Evolutionary conservation across 2,113 vertebrate species (phyloP).

Genomic region (Nycticorax nycticorax): DNA sequence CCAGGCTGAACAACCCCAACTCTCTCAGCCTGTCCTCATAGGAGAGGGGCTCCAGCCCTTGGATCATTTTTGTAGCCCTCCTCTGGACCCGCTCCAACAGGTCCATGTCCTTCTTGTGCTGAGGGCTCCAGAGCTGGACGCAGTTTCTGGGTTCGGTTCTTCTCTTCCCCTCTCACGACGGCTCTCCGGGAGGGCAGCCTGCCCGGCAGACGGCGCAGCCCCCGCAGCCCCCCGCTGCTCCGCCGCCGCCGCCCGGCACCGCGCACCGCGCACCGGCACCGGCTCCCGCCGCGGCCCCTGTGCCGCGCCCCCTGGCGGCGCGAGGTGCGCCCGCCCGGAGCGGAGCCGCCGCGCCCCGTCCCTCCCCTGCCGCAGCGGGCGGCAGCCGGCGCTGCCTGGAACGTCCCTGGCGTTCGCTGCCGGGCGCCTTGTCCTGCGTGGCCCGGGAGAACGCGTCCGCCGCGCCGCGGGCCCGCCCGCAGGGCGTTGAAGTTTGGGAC

Average conservation of each 20-base stretch:
- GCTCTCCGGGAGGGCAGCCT: fast-evolving
- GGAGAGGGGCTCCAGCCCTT: too few species aligned
- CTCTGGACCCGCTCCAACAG: too few species aligned
- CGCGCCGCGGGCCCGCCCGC: background rate
- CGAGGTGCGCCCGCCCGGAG: background rate
- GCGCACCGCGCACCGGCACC: too few species aligned
- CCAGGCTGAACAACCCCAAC: too few species aligned
- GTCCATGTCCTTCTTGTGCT: too few species aligned
- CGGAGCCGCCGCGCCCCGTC: background rate
- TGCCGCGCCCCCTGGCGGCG: background rate
- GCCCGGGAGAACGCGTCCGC: fast-evolving
- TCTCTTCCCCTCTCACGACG: too few species aligned
- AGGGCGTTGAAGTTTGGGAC: background rate
- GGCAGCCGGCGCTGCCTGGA: background rate
- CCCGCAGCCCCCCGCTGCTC: background rate
- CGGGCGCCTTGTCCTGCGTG: fast-evolving
- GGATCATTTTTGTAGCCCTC: too few species aligned
- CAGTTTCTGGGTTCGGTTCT: too few species aligned
- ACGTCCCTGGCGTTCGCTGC: background rate
- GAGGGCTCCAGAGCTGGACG: too few species aligned
- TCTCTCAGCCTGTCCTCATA: too few species aligned
- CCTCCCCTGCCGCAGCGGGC: fast-evolving
- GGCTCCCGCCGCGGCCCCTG: background rate
- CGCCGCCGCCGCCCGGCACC: too few species aligned
- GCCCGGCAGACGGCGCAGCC: background rate